Base-by-base conservation (phyloP, 2,797 vertebrate species). In the Phrynocephalus vlangalii region DNA sequence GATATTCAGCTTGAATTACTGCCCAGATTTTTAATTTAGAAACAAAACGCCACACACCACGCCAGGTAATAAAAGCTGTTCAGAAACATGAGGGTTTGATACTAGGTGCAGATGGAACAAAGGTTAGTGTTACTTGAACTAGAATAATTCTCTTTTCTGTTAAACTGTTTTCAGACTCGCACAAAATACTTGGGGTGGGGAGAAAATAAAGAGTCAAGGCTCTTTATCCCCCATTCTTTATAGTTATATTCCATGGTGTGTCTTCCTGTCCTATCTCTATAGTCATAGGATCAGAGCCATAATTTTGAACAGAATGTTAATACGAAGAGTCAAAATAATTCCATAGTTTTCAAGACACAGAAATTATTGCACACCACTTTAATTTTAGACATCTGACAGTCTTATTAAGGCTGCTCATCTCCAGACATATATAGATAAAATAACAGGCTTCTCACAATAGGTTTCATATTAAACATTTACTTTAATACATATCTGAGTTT, bases 1-100 rank as follows among this genome's bases (percentile, higher is more conserved):
- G 86, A 88, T 28, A 82, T 76, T 79, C 90, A 90, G 89, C 91
- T 79, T 89, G 6, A 90, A 80, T 56, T 70, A 60, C 80, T 85
- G 8, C 66, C 70, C 0, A 7, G 26, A 85, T 84, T 79, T 16
- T 85, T 89, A 78, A 81, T 87, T 86, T 88, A 50, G 60, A 63
- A 85, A 44, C 52, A 56, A 8, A 52, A 52, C 52, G 11, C 52
- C 6, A 6, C 52, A 52, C 52, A 56, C 33, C 33, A 56, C 52
- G 13, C 30, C 63, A 71, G 56, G 73, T 52, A 68, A 80, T 38
- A 30, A 70, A 63, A 70, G 66, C 77, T 85, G 8, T 52, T 82
- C 20, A 86, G 50, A 82, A 2, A 82, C 0, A 11, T 0, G 10
- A 68, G 3, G 77, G 73, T 80, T 70, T 33, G 33, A 22, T 9